phyloP scores from a whole-genome alignment of 2,797 vertebrate genomes.

The Neopelma chrysocephalum region DNA sequence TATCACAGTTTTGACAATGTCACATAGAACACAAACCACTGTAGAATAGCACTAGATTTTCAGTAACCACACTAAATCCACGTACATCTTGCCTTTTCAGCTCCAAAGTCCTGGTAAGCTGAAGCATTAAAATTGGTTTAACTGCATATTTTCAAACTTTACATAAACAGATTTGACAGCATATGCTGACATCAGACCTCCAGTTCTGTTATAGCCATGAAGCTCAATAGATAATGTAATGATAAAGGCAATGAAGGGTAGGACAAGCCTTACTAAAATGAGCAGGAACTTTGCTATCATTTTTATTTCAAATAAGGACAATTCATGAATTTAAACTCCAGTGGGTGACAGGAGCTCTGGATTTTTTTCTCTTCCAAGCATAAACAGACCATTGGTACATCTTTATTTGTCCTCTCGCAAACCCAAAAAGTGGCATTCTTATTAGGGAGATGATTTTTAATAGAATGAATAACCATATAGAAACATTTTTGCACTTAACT shows the following conservation, averaged over 20 bases:
- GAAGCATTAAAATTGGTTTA: neutral
- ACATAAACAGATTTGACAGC: neutral
- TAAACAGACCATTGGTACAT: neutral
- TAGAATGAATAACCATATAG: neutral
- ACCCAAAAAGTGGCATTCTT: neutral
- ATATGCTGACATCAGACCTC: neutral
- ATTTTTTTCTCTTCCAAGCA: neutral
- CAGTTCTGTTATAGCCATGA: neutral
- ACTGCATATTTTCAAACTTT: neutral
- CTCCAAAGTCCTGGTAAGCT: neutral
- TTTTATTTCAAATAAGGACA: neutral
- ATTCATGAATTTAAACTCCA: neutral
- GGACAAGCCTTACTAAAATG: neutral
- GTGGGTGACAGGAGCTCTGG: neutral
- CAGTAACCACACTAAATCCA: neutral
- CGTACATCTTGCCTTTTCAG: neutral
- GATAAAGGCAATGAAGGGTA: neutral
- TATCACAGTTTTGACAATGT: neutral
- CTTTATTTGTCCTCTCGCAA: neutral
- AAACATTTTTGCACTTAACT: neutral
- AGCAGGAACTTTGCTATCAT: neutral
- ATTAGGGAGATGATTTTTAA: neutral
- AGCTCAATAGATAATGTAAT: neutral
- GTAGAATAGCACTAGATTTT: neutral
- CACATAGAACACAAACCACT: slow-evolving; percentile 9